Percentiles rank a stretch among this genome's conserved stretches.
Evolutionary conservation across 2,797 vertebrate species (phyloP).

Genomic region (Xiphophorus birchmanni): DNA sequence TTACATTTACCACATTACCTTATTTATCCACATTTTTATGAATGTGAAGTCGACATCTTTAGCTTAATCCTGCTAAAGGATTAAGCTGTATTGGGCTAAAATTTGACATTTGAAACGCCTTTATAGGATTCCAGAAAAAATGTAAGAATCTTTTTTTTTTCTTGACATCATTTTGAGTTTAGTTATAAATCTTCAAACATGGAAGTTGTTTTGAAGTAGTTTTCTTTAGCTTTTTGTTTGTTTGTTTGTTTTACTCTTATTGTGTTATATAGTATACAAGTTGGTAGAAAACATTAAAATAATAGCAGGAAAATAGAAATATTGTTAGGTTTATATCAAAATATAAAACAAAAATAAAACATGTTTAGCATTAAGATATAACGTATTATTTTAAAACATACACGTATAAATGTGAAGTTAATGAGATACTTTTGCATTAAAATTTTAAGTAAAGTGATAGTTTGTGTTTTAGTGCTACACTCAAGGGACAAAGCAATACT

Average conservation of each 20-base stretch:
- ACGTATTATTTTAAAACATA: neutral
- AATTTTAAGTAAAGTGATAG: neutral
- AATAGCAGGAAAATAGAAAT: neutral
- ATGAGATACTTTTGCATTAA: neutral
- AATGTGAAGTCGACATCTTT: neutral
- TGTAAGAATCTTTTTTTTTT: neutral
- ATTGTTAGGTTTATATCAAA: neutral
- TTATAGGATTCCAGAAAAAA: neutral
- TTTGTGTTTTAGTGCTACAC: neutral
- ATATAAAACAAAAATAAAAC: neutral
- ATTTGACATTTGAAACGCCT: neutral
- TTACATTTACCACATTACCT: neutral
- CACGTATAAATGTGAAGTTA: neutral
- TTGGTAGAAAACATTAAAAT: neutral
- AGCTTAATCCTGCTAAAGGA: fast-evolving
- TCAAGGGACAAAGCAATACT: neutral
- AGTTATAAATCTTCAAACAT: neutral
- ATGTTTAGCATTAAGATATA: neutral
- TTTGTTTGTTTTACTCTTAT: neutral
- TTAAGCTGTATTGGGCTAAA: neutral
- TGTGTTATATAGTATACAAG: neutral
- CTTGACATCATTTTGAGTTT: neutral
- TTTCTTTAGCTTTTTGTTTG: neutral
- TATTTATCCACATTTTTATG: neutral
- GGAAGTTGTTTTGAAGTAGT: neutral